Base-by-base conservation (phyloP, 2,888 invertebrate genomes). In the Adelognathus sp. region DNA sequence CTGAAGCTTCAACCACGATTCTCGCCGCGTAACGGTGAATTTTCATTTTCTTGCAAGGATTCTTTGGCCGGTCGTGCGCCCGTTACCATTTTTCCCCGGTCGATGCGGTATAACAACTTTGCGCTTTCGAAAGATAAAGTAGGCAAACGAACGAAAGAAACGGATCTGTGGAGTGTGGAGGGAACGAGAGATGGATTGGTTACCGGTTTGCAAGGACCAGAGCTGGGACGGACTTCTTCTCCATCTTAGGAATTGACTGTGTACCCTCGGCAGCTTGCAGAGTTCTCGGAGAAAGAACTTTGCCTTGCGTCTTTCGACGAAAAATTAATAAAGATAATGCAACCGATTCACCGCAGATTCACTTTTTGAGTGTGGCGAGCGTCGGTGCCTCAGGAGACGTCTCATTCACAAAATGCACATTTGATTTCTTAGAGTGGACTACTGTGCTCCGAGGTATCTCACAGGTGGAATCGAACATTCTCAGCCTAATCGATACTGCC, bases 251-350 rank as follows among this genome's bases (percentile, higher is more conserved):
- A 54, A 46, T 33, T 46, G 44, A n/a, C 16, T 9, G 27, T 14
- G 27, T 21, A 33, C 21, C 36, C 54, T 63, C 11, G 21, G 33
- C 27, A 33, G 46, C 27, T 16, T 14, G 29, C 39, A 27, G 56
- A 69, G 39, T 50, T 24, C 18, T 11, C 21, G n/a, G 1, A 9
- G 50, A 16, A 50, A 64, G n/a, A 70, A 70, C 56, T 64, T 39
- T 58, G 31, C 36, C 24, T n/a, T 6, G 21, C 11, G 39, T 24
- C 29, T 52, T 31, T 27, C n/a, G 31, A n/a, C n/a, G 16, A 56
- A 71, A 58, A 64, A 70, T 71, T 76, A 76, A 76, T 76, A 70
- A 76, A 50, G 70, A 56, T 76, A 76, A 64, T 76, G 76, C 70
- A n/a, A 52, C 31, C 31, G 69, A 31, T 27, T 64, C 46, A 11